These are phyloP conservation scores for Trypoxylon attenuatum DNA, from an alignment of 2,888 invertebrate species.

Conservation along the genomic window DNA sequence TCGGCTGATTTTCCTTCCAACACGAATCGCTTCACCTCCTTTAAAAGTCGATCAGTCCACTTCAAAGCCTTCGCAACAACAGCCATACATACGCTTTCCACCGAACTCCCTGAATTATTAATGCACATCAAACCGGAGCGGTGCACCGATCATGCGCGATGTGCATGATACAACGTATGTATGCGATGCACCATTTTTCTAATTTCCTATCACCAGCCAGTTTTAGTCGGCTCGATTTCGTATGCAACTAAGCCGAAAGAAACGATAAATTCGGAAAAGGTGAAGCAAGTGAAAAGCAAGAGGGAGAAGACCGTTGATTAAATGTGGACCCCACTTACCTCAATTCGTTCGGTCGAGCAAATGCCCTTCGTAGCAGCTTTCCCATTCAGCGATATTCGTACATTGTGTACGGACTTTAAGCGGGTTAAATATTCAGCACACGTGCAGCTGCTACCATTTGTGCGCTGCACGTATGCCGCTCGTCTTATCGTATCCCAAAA, in stretches of 20 bases:
- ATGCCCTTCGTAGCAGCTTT: conserved; percentile 36
- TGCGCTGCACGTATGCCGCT: conserved; percentile 58
- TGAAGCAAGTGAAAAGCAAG: conserved; percentile 3
- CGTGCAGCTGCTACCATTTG: conserved; percentile 58
- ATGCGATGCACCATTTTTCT: no score
- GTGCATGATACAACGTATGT: no score
- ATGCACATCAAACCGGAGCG: no score
- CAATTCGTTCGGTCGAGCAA: conserved; percentile 35
- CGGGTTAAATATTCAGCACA: conserved; percentile 68
- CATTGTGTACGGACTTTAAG: conserved; percentile 57
- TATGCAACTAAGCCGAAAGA: neutral
- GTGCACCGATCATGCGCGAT: no score
- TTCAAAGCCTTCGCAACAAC: no score
- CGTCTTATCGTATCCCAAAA: conserved; percentile 60
- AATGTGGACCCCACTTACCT: conserved; percentile 60
- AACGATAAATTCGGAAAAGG: neutral
- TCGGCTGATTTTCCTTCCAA: no score
- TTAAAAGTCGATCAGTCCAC: no score
- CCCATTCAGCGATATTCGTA: conserved; percentile 43
- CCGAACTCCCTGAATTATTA: neutral
- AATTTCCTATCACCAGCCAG: neutral
- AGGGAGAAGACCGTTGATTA: conserved; percentile 49
- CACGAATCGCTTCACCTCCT: neutral
- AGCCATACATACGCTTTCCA: no score
- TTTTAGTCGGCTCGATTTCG: neutral